Percentiles rank a stretch among this genome's conserved stretches.
These are phyloP conservation scores for Tetranychus urticae DNA, from an alignment of 1,140 invertebrate species.

Conservation along the genomic window DNA sequence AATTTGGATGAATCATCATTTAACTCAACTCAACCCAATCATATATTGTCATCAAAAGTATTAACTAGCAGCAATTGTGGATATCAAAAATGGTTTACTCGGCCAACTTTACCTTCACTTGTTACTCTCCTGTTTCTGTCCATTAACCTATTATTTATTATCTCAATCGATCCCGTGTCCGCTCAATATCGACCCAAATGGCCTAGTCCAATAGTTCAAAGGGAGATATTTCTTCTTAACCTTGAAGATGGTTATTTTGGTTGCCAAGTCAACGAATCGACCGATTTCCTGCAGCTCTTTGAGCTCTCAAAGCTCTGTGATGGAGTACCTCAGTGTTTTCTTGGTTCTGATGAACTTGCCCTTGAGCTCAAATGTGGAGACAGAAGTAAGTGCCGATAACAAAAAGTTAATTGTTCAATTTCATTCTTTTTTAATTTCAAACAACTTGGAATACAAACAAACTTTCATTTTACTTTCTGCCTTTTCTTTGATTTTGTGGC, in stretches of 20 bases:
- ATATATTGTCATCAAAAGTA: background rate
- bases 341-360: conserved; percentile 66
- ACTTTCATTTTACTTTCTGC: conserved; percentile 2
- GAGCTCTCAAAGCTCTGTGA: conserved; percentile 83
- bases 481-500: conserved; percentile 6
- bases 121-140: background rate
- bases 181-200: conserved; percentile 14
- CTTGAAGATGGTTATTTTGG: conserved; percentile 89
- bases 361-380: conserved; percentile 77
- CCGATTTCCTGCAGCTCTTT: conserved; percentile 74
- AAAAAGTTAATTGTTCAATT: background rate
- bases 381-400: conserved; percentile 20
- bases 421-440: background rate
- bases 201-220: conserved; percentile 15
- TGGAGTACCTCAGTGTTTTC: conserved; percentile 60
- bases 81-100: background rate
- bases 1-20: too few species aligned
- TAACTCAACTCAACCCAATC: background rate
- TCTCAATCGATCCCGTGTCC: background rate
- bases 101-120: background rate
- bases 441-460: background rate
- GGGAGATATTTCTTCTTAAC: conserved; percentile 85
- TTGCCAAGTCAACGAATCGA: conserved; percentile 86
- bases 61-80: background rate
- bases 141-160: background rate